Base-by-base conservation (phyloP, 2,888 invertebrate species). In the Adelphocoris suturalis region DNA sequence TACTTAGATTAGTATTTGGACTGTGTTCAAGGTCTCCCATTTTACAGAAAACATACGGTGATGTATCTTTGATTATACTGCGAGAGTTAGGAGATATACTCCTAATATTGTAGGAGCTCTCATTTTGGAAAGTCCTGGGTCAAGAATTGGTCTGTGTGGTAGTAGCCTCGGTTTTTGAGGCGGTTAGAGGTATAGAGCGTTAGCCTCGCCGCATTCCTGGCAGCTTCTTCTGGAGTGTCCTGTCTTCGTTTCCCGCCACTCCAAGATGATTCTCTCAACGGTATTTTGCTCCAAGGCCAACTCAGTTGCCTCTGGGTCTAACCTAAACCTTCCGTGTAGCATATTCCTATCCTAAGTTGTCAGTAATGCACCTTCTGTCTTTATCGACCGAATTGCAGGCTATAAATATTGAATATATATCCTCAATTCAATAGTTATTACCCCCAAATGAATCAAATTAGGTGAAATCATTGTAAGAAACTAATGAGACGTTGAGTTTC, bases 261-360 rank as follows among this genome's bases (percentile, higher is more conserved):
- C 23, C 5, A 14, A 23, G 82, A 52, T 82, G 9, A 11, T 19
- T 13, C 68, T 68, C 52, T 52, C 82, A 82, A 82, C 82, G 82
- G 82, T 82, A 52, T 82, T 48, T 82, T 14, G n/a, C 23, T 23
- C 68, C 82, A 82, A 82, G 82, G 82, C 82, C 52, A 52, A 48
- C 27, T 52, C 23, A 47, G 52, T 23, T 48, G 78, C 46, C 68
- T 23, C 23, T 68, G 68, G 68, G 23, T 23, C 23, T 23, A 23
- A 11, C 27, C 27, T 23, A 68, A 68, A 23, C 27, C 11, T 27
- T 68, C 11, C 19, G 68, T 68, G 68, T 23, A 23, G 68, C 68
- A 68, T 27, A 0, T 37, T 4, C 37, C n/a, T n/a, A 37, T 37
- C 37, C 7, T 7, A 37, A 37, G 37, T 7, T 37, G 3, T 37